phyloP scores from a whole-genome alignment of 2,797 vertebrate species.

The Chromobotia macracanthus region DNA sequence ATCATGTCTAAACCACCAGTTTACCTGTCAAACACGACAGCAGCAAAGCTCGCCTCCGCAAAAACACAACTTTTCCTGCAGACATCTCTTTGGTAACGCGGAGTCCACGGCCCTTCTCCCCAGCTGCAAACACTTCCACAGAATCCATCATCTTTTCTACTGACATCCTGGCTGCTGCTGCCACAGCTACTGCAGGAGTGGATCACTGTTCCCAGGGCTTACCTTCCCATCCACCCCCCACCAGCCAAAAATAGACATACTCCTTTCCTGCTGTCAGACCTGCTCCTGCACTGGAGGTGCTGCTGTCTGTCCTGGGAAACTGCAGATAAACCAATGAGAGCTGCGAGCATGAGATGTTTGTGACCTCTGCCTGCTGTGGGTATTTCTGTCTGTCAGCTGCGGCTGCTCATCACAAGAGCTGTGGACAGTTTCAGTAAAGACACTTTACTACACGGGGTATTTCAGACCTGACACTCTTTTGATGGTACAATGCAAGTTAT shows the following conservation, averaged over 20 bases:
- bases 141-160: conserved; percentile 87
- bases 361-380: conserved; percentile 41
- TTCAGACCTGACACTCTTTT: too few relatives aligned
- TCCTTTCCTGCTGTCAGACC: conserved; percentile 63
- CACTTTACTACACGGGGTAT: background rate
- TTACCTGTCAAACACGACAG: conserved; percentile 95
- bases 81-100: conserved; percentile 82
- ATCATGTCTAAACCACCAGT: conserved; percentile 37
- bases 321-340: conserved; percentile 1
- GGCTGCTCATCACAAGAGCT: conserved; percentile 77
- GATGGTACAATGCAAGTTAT: too few relatives aligned
- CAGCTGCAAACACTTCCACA: conserved; percentile 83
- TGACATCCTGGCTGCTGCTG: conserved; percentile 72
- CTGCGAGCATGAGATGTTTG: conserved; percentile 14
- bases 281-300: conserved; percentile 46
- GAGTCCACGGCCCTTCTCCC: conserved; percentile 89
- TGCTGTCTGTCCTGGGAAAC: conserved; percentile 28
- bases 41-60: conserved; percentile 88
- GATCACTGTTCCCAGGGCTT: conserved; percentile 64
- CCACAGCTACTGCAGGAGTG: conserved; percentile 40
- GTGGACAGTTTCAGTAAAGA: background rate
- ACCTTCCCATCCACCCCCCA: conserved; percentile 56
- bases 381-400: conserved; percentile 96
- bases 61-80: conserved; percentile 88
- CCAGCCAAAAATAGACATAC: conserved; percentile 77